These are phyloP conservation scores for Auanema sp. DNA, from an alignment of 2,888 invertebrate genomes.

Conservation along the genomic window DNA sequence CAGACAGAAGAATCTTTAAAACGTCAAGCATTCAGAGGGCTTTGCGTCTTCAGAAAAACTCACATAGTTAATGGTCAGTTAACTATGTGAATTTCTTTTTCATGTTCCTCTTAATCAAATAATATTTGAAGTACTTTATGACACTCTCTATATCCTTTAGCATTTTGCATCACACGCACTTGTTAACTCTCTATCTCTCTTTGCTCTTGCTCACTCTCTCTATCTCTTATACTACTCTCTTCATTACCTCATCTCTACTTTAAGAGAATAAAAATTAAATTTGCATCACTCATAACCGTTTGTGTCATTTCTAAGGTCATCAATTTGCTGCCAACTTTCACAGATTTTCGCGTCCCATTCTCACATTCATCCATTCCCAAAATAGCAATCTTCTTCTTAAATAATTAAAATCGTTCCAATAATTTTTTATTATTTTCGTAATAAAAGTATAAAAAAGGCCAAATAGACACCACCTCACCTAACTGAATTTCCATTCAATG, in stretches of 20 bases:
- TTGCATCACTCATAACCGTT: slow-evolving; percentile 5
- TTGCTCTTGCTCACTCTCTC: background rate
- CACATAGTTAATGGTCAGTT: no score
- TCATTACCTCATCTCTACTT: background rate
- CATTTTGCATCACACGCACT: background rate
- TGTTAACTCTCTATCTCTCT: slow-evolving; percentile 1
- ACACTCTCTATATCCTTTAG: no score
- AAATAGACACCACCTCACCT: no score
- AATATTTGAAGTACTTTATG: no score
- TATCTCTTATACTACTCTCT: background rate
- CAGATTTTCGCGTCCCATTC: background rate
- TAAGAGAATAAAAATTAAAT: slow-evolving; percentile 3
- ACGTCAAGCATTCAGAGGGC: no score
- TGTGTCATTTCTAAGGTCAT: background rate
- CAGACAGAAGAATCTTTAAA: no score
- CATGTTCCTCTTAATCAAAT: no score
- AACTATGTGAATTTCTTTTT: no score
- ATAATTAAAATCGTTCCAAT: background rate
- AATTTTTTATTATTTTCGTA: background rate
- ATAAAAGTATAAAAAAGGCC: no score
- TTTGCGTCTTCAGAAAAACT: no score
- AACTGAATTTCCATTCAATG: no score
- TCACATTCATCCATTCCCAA: background rate
- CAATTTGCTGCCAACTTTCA: slow-evolving; percentile 1
- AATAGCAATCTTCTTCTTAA: background rate